phyloP scores from a whole-genome alignment of 2,797 vertebrate genomes.

The Tragelaphus eurycerus region DNA sequence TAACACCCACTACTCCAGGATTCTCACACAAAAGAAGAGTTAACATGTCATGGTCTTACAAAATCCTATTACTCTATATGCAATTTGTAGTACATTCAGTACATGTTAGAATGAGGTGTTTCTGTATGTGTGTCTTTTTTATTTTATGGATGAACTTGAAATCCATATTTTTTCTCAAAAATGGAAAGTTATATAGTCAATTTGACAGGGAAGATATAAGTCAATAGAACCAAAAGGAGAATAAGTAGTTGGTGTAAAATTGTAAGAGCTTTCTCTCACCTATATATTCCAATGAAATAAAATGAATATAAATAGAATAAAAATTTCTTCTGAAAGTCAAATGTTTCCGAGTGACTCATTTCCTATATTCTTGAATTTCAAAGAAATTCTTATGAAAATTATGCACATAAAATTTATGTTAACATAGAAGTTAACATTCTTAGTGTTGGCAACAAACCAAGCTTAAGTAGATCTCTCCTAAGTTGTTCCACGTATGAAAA shows the following conservation, averaged over 20 bases:
- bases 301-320: not conserved
- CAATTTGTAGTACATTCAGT: not conserved
- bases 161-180: not conserved
- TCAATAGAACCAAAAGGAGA: not conserved
- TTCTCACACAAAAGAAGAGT: constrained; percentile 38
- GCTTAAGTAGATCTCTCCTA: not conserved
- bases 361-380: not conserved
- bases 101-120: not conserved
- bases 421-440: not conserved
- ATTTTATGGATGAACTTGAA: not conserved
- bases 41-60: not conserved
- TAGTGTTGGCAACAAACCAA: not conserved
- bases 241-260: not conserved
- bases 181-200: not conserved
- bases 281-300: not conserved
- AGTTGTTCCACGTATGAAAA: not conserved
- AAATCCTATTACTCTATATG: not conserved
- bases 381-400: not conserved
- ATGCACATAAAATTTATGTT: not conserved
- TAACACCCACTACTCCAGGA: not conserved
- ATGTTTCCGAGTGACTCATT: not conserved
- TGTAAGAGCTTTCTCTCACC: not conserved
- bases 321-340: not conserved
- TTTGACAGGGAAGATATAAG: not conserved
- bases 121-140: not conserved